These are phyloP conservation scores for Lonchura striata DNA, from an alignment of 2,113 vertebrate species.

Conservation along the genomic window DNA sequence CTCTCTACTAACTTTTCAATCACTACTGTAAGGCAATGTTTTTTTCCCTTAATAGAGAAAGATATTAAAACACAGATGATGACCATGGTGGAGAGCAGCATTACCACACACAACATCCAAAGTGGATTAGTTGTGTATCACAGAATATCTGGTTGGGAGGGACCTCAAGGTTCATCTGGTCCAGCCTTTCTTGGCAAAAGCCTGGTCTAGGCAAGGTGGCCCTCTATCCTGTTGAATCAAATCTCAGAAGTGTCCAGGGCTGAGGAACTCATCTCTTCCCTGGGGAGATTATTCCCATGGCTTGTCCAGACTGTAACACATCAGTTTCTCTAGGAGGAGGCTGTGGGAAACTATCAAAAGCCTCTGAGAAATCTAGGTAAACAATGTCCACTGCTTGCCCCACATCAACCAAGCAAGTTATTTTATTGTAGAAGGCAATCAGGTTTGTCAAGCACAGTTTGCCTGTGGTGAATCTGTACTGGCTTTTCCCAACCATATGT, in stretches of 20 bases:
- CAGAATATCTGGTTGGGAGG: background rate
- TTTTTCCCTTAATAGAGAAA: background rate
- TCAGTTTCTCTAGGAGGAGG: background rate
- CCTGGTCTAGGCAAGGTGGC: background rate
- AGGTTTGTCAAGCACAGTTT: background rate
- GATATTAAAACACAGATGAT: background rate
- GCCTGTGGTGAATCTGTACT: background rate
- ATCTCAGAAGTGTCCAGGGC: background rate
- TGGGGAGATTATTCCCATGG: background rate
- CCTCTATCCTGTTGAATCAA: background rate
- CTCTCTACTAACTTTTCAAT: background rate
- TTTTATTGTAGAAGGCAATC: background rate
- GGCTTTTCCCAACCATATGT: background rate
- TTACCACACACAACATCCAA: background rate
- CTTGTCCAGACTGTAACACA: background rate
- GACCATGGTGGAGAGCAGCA: background rate
- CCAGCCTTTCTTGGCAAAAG: background rate
- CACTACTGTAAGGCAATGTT: accelerated
- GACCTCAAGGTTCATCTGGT: background rate
- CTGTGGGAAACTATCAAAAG: background rate
- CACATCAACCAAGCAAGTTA: background rate
- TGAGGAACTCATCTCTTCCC: background rate
- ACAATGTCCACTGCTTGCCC: background rate
- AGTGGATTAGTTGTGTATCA: background rate
- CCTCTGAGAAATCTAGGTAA: background rate